Conservation (phyloP, 2,888 invertebrate species). For the Diaprepes abbreviatus region DNA sequence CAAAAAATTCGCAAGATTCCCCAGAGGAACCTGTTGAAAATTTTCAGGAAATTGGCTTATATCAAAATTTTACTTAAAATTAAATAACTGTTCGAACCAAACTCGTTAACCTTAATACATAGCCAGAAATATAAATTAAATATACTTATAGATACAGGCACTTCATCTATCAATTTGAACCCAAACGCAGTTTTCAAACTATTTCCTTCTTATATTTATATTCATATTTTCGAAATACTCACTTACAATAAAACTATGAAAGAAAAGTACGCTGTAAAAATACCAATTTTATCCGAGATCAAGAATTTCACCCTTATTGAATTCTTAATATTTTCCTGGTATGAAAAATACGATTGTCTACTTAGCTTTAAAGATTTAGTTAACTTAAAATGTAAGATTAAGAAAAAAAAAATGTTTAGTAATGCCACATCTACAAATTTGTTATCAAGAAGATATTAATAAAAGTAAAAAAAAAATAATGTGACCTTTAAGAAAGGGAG, state of each 20-base stretch:
- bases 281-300: background rate
- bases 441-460: conserved; percentile 9
- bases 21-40: no score
- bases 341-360: conserved; percentile 5
- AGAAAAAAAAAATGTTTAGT: background rate
- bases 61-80: no score
- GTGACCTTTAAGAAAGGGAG: background rate
- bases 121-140: background rate
- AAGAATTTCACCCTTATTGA: background rate
- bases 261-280: background rate
- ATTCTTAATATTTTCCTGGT: background rate
- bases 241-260: background rate
- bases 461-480: background rate
- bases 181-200: background rate
- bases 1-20: no score
- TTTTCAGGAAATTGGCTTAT: no score
- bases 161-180: background rate
- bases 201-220: background rate
- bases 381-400: background rate
- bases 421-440: background rate
- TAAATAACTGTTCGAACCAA: background rate
- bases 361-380: conserved; percentile 17
- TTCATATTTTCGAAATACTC: background rate
- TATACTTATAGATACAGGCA: conserved; percentile 9
- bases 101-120: background rate